These are phyloP conservation scores for Catocala sponsa DNA, from an alignment of 2,888 invertebrate genomes.

Conservation along the genomic window DNA sequence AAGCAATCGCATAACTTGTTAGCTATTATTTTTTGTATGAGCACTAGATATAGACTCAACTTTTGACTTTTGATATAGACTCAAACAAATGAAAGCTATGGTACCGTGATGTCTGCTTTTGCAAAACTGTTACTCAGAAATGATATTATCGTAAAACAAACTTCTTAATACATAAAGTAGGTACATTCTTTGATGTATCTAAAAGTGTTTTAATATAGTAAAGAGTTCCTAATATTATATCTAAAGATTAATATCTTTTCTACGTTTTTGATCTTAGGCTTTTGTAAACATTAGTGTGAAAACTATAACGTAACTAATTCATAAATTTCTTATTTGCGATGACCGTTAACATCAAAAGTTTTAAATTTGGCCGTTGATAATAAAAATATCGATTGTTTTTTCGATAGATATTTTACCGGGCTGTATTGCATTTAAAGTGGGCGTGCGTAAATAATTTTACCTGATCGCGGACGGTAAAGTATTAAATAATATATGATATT, in stretches of 20 bases:
- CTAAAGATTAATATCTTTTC: constrained; percentile 14
- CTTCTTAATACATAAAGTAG: neutral
- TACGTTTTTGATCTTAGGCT: constrained; percentile 46
- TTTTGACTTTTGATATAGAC: too few species aligned
- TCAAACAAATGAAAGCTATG: too few species aligned
- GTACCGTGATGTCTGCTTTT: too few species aligned
- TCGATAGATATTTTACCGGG: constrained; percentile 21
- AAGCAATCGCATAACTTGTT: too few species aligned
- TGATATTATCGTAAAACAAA: neutral
- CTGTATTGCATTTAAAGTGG: neutral
- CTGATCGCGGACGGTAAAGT: too few species aligned
- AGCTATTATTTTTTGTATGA: too few species aligned
- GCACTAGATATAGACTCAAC: too few species aligned
- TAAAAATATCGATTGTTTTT: constrained; percentile 33
- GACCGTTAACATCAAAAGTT: constrained; percentile 45
- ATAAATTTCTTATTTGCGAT: constrained; percentile 34
- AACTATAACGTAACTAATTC: constrained; percentile 32
- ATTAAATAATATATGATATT: too few species aligned
- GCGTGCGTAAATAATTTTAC: too few species aligned
- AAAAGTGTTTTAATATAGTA: constrained; percentile 14
- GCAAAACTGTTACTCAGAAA: too few species aligned
- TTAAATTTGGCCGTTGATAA: constrained; percentile 29
- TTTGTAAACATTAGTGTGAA: constrained; percentile 40
- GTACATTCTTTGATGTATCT: constrained; percentile 34
- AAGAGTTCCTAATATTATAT: constrained; percentile 17